A percentile compares a stretch with the other conserved stretches of the same genome.
Conservation (phyloP, 2,113 vertebrate genomes). For the Callospermophilus lateralis region DNA sequence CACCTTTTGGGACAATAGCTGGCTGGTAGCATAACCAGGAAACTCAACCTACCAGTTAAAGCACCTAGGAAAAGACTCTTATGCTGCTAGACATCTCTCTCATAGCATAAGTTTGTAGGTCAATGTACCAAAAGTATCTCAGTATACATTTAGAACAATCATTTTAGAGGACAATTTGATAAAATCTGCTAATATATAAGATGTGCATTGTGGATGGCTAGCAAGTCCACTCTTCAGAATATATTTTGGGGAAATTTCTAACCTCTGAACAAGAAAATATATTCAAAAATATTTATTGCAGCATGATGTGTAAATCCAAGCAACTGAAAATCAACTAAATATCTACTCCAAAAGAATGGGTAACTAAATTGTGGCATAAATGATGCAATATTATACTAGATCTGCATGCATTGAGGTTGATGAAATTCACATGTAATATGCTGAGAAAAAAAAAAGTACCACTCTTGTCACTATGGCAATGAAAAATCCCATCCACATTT, state of each 20-base stretch:
- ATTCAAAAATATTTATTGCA: constrained; percentile 8
- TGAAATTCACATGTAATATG: constrained; percentile 40
- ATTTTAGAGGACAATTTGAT: neutral
- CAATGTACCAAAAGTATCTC: neutral
- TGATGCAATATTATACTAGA: neutral
- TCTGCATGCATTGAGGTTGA: neutral
- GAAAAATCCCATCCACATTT: neutral
- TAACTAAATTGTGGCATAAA: neutral
- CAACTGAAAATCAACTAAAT: neutral
- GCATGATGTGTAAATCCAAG: constrained; percentile 12
- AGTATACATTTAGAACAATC: neutral
- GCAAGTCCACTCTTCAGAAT: neutral
- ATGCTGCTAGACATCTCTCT: neutral
- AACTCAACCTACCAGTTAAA: neutral
- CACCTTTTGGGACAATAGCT: neutral
- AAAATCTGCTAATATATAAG: neutral
- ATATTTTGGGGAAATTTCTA: constrained; percentile 14
- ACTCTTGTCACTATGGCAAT: neutral
- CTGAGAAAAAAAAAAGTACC: neutral
- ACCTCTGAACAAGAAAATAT: neutral
- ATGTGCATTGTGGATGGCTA: neutral
- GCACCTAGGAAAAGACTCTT: neutral
- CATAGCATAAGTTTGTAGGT: neutral
- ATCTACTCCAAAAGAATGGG: neutral
- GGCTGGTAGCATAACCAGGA: neutral